Evolutionary conservation across 2,888 invertebrate genomes (phyloP).

Genomic region (Phyto melanocephala): DNA sequence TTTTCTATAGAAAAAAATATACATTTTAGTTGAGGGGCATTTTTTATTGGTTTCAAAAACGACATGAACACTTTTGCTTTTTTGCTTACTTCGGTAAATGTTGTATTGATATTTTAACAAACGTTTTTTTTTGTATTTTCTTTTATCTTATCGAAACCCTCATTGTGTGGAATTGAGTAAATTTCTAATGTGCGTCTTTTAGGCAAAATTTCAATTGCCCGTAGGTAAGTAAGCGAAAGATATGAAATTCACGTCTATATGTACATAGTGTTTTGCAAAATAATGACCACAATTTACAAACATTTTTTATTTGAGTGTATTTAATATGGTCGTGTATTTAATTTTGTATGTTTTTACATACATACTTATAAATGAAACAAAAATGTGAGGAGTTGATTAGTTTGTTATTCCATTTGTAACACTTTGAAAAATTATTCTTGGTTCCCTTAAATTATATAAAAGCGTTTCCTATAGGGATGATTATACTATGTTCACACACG

Average conservation of each 20-base stretch:
- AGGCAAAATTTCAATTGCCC: background rate
- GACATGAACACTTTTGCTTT: background rate
- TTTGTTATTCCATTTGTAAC: too few species aligned
- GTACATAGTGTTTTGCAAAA: background rate
- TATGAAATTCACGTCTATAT: too few species aligned
- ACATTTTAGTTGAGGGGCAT: background rate
- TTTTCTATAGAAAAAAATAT: constrained; percentile 5
- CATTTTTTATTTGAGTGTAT: constrained; percentile 11
- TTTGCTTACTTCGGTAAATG: background rate
- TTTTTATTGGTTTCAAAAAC: background rate
- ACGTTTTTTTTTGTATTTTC: background rate
- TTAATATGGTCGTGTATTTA: too few species aligned
- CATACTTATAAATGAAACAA: too few species aligned
- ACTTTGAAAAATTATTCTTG: too few species aligned
- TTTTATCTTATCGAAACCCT: constrained; percentile 57
- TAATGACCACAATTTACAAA: background rate
- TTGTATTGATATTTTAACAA: constrained; percentile 18
- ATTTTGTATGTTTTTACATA: too few species aligned
- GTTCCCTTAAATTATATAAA: too few species aligned
- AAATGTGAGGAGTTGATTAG: too few species aligned
- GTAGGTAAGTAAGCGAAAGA: background rate
- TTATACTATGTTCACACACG: too few species aligned
- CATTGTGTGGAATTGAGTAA: constrained; percentile 31
- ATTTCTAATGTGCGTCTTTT: background rate
- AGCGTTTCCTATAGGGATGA: too few species aligned